phyloP scores from a whole-genome alignment of 1,140 invertebrate species.

The Diorhabda elongata region DNA sequence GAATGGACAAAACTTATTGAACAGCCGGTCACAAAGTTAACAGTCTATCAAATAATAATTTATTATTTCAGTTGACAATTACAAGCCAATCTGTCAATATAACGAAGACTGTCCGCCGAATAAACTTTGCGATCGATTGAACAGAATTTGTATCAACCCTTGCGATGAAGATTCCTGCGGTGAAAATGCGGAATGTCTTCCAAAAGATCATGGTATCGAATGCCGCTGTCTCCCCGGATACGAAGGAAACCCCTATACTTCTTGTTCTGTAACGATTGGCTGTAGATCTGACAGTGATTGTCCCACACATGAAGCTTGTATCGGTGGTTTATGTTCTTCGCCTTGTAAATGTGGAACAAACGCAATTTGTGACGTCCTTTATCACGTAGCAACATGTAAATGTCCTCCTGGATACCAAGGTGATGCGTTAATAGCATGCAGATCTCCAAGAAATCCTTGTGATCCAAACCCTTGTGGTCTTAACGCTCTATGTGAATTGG shows the following conservation, averaged over 20 bases:
- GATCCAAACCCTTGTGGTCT: slow-evolving; percentile 79
- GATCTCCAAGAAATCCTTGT: slow-evolving; percentile 66
- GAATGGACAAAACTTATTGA: not conserved
- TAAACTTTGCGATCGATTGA: slow-evolving; percentile 75
- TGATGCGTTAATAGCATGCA: slow-evolving; percentile 60
- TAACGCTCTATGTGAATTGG: slow-evolving; percentile 78
- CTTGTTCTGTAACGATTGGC: slow-evolving; percentile 63
- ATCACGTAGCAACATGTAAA: slow-evolving; percentile 70
- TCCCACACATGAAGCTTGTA: slow-evolving; percentile 63
- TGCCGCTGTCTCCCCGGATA: slow-evolving; percentile 74
- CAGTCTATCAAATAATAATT: not conserved
- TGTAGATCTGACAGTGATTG: slow-evolving; percentile 68
- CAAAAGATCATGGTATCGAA: slow-evolving; percentile 70
- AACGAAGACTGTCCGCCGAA: slow-evolving; percentile 84
- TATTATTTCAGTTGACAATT: slow-evolving; percentile 55
- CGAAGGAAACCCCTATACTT: slow-evolving; percentile 73
- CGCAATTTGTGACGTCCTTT: slow-evolving; percentile 70
- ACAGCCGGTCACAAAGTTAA: not conserved
- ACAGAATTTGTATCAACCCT: slow-evolving; percentile 77
- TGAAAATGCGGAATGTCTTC: slow-evolving; percentile 74
- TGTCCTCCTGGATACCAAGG: slow-evolving; percentile 72
- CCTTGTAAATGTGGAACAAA: slow-evolving; percentile 73
- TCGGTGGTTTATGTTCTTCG: slow-evolving; percentile 67
- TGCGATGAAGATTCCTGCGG: slow-evolving; percentile 80
- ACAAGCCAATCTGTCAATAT: slow-evolving; percentile 75